Percentiles rank a stretch among this genome's conserved stretches.
phyloP scores from a whole-genome alignment of 92 coral and sea anemone genomes.

The Micromussa lordhowensis region DNA sequence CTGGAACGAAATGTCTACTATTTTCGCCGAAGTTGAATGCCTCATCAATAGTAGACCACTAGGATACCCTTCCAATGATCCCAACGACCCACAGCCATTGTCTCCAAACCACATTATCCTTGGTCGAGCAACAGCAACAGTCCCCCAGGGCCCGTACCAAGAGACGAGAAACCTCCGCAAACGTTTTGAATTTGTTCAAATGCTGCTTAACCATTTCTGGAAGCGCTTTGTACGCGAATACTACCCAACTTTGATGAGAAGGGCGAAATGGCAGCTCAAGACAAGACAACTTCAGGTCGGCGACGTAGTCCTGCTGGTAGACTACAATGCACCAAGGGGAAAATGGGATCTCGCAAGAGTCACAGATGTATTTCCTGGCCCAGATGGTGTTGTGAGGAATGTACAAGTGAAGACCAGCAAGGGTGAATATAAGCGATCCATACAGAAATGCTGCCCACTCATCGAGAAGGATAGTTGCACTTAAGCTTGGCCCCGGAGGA shows the following conservation, averaged over 20 bases:
- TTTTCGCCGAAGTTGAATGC: conserved; percentile 42
- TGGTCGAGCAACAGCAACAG: conserved; percentile 53
- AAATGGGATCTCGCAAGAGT: conserved; percentile 62
- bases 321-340: conserved; percentile 53
- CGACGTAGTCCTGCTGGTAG: conserved; percentile 58
- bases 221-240: conserved; percentile 36
- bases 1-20: conserved; percentile 53
- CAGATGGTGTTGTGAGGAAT: conserved; percentile 53
- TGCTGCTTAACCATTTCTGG: conserved; percentile 61
- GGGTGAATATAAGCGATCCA: too few relatives aligned
- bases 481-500: too few relatives aligned
- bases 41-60: conserved; percentile 58
- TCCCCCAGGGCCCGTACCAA: conserved; percentile 60
- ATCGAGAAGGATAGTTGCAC: too few relatives aligned
- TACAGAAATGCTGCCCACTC: too few relatives aligned
- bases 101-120: conserved; percentile 57
- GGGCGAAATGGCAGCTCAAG: conserved; percentile 50
- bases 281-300: conserved; percentile 45
- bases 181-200: conserved; percentile 59
- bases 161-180: conserved; percentile 41
- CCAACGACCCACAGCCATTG: conserved; percentile 48
- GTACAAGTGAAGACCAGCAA: conserved; percentile 53
- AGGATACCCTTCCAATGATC: not conserved
- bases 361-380: conserved; percentile 29
- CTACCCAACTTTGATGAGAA: conserved; percentile 34